phyloP scores from a whole-genome alignment of 2,888 invertebrate genomes.

The Andrena marginata region DNA sequence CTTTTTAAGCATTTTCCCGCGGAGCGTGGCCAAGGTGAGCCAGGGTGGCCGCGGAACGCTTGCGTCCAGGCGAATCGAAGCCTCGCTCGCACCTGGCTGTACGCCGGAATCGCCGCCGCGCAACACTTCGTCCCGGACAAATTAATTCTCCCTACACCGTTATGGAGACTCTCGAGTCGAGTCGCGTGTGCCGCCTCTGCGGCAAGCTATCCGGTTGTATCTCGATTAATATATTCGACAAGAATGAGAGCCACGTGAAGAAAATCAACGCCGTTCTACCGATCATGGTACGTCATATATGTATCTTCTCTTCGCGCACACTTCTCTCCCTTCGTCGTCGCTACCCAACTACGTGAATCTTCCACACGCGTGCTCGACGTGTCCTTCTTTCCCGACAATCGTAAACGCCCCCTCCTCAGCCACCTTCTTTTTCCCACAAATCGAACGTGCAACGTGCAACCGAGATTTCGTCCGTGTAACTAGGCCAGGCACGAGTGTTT shows the following conservation, averaged over 20 bases:
- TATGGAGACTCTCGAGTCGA: constrained; percentile 83
- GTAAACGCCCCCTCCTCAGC: constrained; percentile 53
- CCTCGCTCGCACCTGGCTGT: constrained; percentile 3
- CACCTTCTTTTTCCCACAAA: constrained; percentile 34
- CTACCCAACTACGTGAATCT: not conserved
- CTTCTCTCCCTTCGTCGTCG: constrained; percentile 11
- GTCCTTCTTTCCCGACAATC: constrained; percentile 29
- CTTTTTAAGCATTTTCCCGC: constrained; percentile 47
- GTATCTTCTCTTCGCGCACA: constrained; percentile 5
- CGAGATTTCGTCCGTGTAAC: not conserved
- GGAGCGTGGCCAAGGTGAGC: constrained; percentile 33
- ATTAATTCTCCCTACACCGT: constrained; percentile 44
- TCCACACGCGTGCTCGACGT: not conserved
- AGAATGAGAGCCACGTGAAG: constrained; percentile 78
- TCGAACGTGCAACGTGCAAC: constrained; percentile 11
- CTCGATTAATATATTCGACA: constrained; percentile 81
- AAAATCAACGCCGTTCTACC: constrained; percentile 82
- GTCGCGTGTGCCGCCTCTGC: constrained; percentile 81
- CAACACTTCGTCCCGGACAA: constrained; percentile 2
- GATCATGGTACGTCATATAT: constrained; percentile 78
- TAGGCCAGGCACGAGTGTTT: not conserved
- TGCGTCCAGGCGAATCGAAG: not conserved
- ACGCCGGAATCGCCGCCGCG: not conserved
- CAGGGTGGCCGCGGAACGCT: constrained; percentile 12
- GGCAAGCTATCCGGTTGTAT: constrained; percentile 79